Conservation (phyloP, 2,113 vertebrate genomes). For the Ia io region DNA sequence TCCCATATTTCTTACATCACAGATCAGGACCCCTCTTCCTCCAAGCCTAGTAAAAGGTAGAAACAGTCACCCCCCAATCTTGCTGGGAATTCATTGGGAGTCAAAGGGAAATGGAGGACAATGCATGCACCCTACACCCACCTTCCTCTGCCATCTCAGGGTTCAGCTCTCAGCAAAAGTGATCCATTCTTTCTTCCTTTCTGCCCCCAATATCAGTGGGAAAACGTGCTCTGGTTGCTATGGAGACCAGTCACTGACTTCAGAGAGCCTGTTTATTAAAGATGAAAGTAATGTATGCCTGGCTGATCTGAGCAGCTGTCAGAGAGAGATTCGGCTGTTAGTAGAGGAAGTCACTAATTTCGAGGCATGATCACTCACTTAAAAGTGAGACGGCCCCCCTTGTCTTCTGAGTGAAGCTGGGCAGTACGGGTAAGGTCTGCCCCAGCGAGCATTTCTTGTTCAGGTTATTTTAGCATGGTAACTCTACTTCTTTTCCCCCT, state of each 20-base stretch:
- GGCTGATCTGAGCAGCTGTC: conserved; percentile 63
- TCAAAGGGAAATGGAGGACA: background rate
- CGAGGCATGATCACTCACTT: conserved; percentile 20
- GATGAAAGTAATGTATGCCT: conserved; percentile 67
- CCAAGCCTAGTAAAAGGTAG: background rate
- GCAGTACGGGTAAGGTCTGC: background rate
- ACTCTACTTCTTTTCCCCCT: background rate
- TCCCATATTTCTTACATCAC: background rate
- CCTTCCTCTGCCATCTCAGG: background rate
- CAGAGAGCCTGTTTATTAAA: conserved; percentile 68
- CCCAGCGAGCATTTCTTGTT: background rate
- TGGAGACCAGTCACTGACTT: conserved; percentile 70
- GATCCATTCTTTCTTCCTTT: conserved; percentile 17
- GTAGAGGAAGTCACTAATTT: conserved; percentile 66
- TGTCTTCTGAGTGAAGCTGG: background rate
- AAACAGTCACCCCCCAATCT: background rate
- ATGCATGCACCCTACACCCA: background rate
- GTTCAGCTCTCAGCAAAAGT: background rate
- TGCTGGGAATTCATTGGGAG: background rate
- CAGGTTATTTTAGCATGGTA: background rate
- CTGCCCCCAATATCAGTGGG: conserved; percentile 18
- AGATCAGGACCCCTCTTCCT: background rate
- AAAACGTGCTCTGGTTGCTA: conserved; percentile 64
- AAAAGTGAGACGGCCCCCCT: background rate
- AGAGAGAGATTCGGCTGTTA: conserved; percentile 10